Base-by-base conservation (phyloP, 2,888 invertebrate genomes). In the Epinotia brunnichana region DNA sequence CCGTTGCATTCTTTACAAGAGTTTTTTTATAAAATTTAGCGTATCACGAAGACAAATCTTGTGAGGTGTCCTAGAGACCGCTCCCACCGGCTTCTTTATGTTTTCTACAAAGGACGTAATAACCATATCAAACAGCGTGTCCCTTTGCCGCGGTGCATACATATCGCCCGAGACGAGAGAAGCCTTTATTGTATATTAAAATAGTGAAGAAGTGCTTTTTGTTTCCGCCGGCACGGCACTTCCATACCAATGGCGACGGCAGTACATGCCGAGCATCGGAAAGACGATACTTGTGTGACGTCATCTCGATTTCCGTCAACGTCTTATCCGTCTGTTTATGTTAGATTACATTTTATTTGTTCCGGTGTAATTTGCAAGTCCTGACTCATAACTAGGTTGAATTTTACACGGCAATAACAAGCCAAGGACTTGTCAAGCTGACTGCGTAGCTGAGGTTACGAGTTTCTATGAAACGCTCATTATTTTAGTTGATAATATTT, bases 71-170 rank as follows among this genome's bases (percentile, higher is more conserved):
- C 84, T 83, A 84, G 83, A 79, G 84, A 74, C 79, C 82, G 82
- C 84, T 88, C 85, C 83, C 85, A 87, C 86, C 90, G 89, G 85
- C 85, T 85, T 82, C 82, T 90, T 89, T 90, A 90, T 90, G 85
- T 85, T 85, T 81, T 80, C 86, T 84, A 91, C 91, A 92, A 93
- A 92, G 90, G 87, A 90, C 87, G 90, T 93, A 91, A 93, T 92
- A 92, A 92, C 92, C 93, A 93, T 92, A 92, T 93, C 92, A 92
- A 92, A 91, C 89, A 85, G 88, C 88, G 88, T 90, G 90, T 92
- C 91, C 92, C 89, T 90, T 86, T 83, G 88, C 88, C 86, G 90
- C 82, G 87, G 82, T 85, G 92, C 92, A 93, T 92, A 92, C 92
- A 90, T 91, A 92, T 90, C 83, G 87, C 79, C 79, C n/a, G 81